Conservation (phyloP, 2,888 invertebrate genomes). For the Heteromyza rotundicornis region DNA sequence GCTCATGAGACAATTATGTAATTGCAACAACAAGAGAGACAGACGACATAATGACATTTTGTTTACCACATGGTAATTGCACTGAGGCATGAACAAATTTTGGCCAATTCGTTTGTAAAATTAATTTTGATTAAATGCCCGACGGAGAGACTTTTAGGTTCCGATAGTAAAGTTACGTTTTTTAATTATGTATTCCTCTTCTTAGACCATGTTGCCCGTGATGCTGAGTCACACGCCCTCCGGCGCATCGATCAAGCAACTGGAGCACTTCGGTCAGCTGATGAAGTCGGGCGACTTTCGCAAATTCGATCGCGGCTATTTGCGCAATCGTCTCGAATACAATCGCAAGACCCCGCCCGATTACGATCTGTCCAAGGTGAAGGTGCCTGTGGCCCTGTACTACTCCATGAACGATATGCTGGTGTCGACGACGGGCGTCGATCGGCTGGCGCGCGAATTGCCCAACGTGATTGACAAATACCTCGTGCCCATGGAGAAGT, state of each 20-base stretch:
- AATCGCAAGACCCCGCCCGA: conserved; percentile 64
- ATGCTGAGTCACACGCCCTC: conserved; percentile 63
- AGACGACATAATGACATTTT: neutral
- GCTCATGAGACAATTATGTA: neutral
- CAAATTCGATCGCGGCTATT: conserved; percentile 62
- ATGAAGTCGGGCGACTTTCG: conserved; percentile 62
- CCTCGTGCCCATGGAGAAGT: conserved; percentile 65
- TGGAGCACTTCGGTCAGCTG: conserved; percentile 62
- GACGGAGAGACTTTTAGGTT: neutral
- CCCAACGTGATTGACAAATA: conserved; percentile 66
- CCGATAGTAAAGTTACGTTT: too few relatives aligned
- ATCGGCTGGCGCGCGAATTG: conserved; percentile 64
- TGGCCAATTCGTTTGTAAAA: neutral
- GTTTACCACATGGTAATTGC: neutral
- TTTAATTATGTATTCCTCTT: conserved; percentile 2
- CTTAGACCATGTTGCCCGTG: conserved; percentile 62
- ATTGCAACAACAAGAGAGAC: neutral
- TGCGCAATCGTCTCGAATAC: conserved; percentile 64
- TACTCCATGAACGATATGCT: conserved; percentile 72
- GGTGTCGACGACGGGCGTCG: conserved; percentile 67
- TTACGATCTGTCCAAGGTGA: conserved; percentile 65
- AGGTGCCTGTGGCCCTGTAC: conserved; percentile 66
- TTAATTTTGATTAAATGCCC: neutral
- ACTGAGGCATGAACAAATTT: too few relatives aligned
- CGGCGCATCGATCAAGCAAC: conserved; percentile 61